These are phyloP conservation scores for Orthosia gracilis DNA, from an alignment of 2,888 invertebrate genomes.

Conservation along the genomic window DNA sequence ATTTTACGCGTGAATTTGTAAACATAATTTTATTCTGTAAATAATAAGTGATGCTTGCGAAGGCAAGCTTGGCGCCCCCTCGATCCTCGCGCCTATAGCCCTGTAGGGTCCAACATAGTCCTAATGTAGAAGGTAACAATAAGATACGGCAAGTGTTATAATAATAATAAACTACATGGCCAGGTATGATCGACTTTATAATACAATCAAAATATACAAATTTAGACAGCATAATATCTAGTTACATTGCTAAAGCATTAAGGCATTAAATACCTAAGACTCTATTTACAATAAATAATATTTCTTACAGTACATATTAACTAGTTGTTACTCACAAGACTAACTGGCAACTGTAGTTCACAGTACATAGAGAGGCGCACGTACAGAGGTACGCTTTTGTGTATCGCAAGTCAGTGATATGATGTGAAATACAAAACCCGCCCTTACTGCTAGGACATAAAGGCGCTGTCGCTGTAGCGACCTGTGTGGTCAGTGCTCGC, in stretches of 20 bases:
- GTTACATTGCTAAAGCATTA: constrained; percentile 11
- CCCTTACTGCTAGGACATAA: neutral
- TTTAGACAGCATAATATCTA: constrained; percentile 14
- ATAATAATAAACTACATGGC: constrained; percentile 6
- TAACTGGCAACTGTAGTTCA: neutral
- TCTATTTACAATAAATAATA: constrained; percentile 23
- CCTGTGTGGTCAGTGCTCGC: constrained; percentile 94
- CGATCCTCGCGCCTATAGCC: too few species aligned
- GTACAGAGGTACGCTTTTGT: neutral
- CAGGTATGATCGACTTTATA: constrained; percentile 19
- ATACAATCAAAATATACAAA: constrained; percentile 37
- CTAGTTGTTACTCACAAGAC: neutral
- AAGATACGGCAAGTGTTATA: neutral
- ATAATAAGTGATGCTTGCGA: too few species aligned
- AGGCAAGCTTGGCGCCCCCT: too few species aligned
- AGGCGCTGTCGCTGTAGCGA: neutral
- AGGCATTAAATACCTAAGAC: neutral
- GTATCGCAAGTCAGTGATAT: neutral
- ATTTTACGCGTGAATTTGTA: too few species aligned
- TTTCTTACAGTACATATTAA: neutral
- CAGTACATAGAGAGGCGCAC: constrained; percentile 7
- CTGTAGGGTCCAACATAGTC: too few species aligned
- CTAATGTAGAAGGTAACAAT: neutral
- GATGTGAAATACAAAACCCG: neutral
- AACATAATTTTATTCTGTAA: too few species aligned